These are phyloP conservation scores for Myotis davidii DNA, from an alignment of 2,113 vertebrate genomes.

Conservation along the genomic window DNA sequence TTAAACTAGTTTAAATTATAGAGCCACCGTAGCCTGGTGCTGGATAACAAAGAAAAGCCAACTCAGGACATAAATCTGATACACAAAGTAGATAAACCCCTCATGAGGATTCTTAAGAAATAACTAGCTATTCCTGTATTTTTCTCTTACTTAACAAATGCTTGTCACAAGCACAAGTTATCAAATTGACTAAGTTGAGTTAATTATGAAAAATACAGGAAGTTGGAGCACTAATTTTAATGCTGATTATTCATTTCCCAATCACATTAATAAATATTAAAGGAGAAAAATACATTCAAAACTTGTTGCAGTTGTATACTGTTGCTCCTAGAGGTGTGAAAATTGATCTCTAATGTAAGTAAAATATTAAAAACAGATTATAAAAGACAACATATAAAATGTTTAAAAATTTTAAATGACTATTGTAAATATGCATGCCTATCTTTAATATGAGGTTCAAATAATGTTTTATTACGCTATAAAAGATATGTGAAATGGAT, in stretches of 20 bases:
- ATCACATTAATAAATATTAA: constrained; percentile 33
- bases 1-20: not conserved
- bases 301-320: not conserved
- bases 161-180: constrained; percentile 27
- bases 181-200: not conserved
- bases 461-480: constrained; percentile 58
- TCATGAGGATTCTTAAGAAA: constrained; percentile 16
- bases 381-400: constrained; percentile 15
- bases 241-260: constrained; percentile 18
- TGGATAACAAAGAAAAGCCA: constrained; percentile 22
- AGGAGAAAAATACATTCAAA: constrained; percentile 36
- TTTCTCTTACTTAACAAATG: constrained; percentile 40
- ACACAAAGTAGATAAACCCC: not conserved
- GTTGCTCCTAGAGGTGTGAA: not conserved
- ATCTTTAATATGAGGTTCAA: constrained; percentile 56
- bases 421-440: constrained; percentile 48
- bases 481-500: constrained; percentile 31
- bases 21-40: not conserved
- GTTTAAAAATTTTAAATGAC: constrained; percentile 5
- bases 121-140: not conserved
- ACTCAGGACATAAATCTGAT: constrained; percentile 19
- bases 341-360: constrained; percentile 32
- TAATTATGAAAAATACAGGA: constrained; percentile 43
- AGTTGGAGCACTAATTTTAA: constrained; percentile 31
- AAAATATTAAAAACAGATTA: constrained; percentile 51